phyloP scores from a whole-genome alignment of 1,140 invertebrate genomes.

The Drosophila murphyi region DNA sequence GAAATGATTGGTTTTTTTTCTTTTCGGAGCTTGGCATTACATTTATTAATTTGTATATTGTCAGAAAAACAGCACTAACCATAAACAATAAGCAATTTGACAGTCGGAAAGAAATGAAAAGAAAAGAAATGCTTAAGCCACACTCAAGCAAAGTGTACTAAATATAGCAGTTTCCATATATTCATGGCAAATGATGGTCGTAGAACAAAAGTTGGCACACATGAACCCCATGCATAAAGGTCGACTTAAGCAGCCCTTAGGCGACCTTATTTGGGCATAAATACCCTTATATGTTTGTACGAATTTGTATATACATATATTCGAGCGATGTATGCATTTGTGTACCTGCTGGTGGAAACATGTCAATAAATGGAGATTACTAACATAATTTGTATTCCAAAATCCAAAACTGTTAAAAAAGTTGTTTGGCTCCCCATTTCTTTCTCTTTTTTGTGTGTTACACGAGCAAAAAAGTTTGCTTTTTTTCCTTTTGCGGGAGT shows the following conservation, averaged over 20 bases:
- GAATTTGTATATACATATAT: constrained; percentile 14
- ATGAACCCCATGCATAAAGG: constrained; percentile 67
- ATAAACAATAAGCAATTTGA: constrained; percentile 20
- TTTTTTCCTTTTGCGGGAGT: constrained; percentile 55
- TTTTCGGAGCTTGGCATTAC: not conserved
- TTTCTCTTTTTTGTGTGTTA: constrained; percentile 9
- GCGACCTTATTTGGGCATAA: constrained; percentile 44
- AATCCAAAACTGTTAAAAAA: constrained; percentile 82
- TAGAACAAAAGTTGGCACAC: constrained; percentile 65
- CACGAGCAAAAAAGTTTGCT: constrained; percentile 53
- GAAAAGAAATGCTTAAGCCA: constrained; percentile 14
- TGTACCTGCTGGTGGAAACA: constrained; percentile 44
- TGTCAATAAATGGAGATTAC: constrained; percentile 82
- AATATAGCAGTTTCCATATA: constrained; percentile 73
- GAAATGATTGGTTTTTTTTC: not conserved
- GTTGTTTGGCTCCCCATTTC: constrained; percentile 61
- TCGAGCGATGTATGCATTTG: constrained; percentile 4
- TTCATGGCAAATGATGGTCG: constrained; percentile 77
- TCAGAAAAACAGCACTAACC: constrained; percentile 10
- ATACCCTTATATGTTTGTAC: constrained; percentile 17
- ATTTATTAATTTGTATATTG: constrained; percentile 12
- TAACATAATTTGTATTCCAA: constrained; percentile 82
- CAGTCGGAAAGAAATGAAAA: constrained; percentile 8
- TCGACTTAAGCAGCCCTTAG: constrained; percentile 47
- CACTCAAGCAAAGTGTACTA: constrained; percentile 5